These are phyloP conservation scores for Hypotaenidia philippensis DNA, from an alignment of 2,797 vertebrate species.

Conservation along the genomic window DNA sequence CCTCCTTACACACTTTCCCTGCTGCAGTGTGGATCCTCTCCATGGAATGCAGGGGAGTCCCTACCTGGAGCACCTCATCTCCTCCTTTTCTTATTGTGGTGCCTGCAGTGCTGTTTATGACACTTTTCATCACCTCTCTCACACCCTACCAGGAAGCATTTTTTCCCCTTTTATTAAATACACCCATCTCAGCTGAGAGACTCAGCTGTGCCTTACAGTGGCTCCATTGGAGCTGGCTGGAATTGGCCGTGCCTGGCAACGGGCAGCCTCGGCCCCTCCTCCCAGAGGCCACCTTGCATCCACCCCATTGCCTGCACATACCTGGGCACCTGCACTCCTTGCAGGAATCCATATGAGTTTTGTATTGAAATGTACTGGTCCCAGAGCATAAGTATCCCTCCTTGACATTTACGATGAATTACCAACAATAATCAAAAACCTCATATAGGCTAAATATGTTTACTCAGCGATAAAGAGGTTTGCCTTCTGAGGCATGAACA, in stretches of 20 bases:
- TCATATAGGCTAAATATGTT: neutral
- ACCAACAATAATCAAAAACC: neutral
- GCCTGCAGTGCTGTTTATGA: neutral
- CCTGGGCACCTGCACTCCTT: neutral
- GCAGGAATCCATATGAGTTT: neutral
- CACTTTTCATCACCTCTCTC: rapidly evolving
- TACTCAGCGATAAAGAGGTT: neutral
- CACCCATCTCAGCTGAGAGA: rapidly evolving
- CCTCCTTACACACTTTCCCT: neutral
- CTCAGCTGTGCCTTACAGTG: rapidly evolving
- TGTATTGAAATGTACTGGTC: neutral
- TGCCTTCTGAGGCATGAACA: neutral
- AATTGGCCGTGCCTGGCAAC: rapidly evolving
- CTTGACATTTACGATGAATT: neutral
- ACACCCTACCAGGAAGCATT: neutral
- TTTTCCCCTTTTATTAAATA: neutral
- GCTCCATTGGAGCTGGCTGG: neutral
- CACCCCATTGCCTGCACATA: too few relatives aligned
- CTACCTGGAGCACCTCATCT: neutral
- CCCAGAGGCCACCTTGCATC: neutral
- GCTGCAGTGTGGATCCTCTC: rapidly evolving
- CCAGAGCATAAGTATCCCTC: neutral
- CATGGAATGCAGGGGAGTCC: neutral
- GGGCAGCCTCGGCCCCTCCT: rapidly evolving
- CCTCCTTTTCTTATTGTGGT: neutral